These are phyloP conservation scores for Epirrita christyi DNA, from an alignment of 2,888 invertebrate species.

Conservation along the genomic window DNA sequence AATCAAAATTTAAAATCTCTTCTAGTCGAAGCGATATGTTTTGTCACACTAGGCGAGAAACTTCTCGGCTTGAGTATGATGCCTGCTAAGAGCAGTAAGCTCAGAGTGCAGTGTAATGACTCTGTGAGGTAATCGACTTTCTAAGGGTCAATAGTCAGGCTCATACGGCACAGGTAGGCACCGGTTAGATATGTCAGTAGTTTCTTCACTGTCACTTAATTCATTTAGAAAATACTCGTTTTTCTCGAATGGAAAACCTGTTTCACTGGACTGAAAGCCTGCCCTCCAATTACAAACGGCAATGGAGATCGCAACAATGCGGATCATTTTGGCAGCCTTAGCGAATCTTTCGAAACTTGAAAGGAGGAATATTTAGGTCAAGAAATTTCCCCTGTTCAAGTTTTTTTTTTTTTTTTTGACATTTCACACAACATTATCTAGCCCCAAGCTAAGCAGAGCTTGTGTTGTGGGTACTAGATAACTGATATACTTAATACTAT, in stretches of 20 bases:
- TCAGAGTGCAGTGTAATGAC: slow-evolving; percentile 14
- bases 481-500: too few relatives aligned
- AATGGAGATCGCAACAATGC: too few relatives aligned
- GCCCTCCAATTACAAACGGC: too few relatives aligned
- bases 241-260: slow-evolving; percentile 18
- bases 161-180: slow-evolving; percentile 21
- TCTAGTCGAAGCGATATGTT: background rate
- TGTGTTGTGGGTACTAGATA: too few relatives aligned
- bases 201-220: slow-evolving; percentile 30
- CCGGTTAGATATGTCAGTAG: slow-evolving; percentile 34
- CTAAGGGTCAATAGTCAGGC: slow-evolving; percentile 36
- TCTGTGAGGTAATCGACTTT: slow-evolving; percentile 37
- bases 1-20: background rate
- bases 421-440: too few relatives aligned
- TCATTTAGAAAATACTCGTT: slow-evolving; percentile 32
- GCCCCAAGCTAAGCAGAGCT: too few relatives aligned
- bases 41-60: background rate
- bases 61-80: too few relatives aligned
- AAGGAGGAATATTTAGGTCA: too few relatives aligned
- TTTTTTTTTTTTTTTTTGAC: too few relatives aligned
- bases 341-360: too few relatives aligned
- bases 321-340: too few relatives aligned
- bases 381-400: too few relatives aligned
- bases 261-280: slow-evolving; percentile 21
- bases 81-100: slow-evolving; percentile 1